phyloP scores from a whole-genome alignment of 2,797 vertebrate genomes.

The Pelobates cultripes region DNA sequence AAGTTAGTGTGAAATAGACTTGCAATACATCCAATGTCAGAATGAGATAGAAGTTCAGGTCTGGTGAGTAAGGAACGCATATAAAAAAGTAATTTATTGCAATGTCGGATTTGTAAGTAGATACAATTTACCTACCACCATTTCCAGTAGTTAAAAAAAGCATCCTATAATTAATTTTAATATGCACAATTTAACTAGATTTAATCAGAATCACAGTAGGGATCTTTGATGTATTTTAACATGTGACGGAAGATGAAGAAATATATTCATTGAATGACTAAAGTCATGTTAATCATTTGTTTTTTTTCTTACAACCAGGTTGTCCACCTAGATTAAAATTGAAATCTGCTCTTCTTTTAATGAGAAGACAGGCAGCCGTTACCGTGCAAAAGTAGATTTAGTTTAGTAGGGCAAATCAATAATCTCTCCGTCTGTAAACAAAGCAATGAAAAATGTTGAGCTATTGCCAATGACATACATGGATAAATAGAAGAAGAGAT shows the following conservation, averaged over 20 bases:
- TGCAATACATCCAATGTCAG: too few relatives aligned
- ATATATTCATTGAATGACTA: background rate
- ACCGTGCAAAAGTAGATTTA: background rate
- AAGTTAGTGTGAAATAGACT: too few relatives aligned
- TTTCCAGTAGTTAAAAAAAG: too few relatives aligned
- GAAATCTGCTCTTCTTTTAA: background rate
- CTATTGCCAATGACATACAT: background rate
- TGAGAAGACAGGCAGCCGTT: background rate
- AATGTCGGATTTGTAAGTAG: too few relatives aligned
- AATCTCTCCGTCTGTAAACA: background rate
- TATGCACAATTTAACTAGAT: background rate
- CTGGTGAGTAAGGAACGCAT: too few relatives aligned
- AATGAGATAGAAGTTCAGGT: too few relatives aligned
- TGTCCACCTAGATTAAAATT: background rate
- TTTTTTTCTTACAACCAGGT: background rate
- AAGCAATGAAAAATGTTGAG: background rate
- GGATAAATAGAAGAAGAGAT: too few relatives aligned
- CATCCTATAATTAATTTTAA: background rate
- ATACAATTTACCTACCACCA: too few relatives aligned
- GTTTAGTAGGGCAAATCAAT: slow-evolving; percentile 34
- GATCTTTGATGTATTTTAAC: background rate
- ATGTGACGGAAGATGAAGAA: background rate
- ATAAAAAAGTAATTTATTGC: too few relatives aligned
- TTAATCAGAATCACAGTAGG: background rate
- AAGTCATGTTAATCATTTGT: too few relatives aligned